Percentiles rank a stretch among this genome's conserved stretches.
These are phyloP conservation scores for Seriola rivoliana DNA, from an alignment of 2,113 vertebrate species.

Conservation along the genomic window DNA sequence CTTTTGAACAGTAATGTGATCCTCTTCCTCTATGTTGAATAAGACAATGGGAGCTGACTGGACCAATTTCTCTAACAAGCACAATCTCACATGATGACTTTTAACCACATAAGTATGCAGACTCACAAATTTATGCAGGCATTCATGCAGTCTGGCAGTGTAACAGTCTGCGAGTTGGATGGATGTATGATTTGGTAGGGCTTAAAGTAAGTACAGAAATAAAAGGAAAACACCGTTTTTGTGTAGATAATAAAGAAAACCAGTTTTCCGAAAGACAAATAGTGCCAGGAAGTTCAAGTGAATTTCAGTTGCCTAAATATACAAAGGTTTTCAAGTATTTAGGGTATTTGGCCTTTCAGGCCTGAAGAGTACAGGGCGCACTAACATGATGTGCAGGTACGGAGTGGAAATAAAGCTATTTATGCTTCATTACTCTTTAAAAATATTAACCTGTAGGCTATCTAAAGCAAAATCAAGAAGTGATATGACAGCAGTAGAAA, in stretches of 20 bases:
- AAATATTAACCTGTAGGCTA: background rate
- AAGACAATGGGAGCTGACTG: constrained; percentile 4
- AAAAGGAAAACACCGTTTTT: background rate
- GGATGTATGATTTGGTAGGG: too few species aligned
- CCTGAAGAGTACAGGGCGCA: background rate
- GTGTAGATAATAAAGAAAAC: background rate
- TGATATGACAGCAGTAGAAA: too few species aligned
- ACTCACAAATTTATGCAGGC: background rate
- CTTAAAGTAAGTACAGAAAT: background rate
- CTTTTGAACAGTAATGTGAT: background rate
- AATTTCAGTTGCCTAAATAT: background rate
- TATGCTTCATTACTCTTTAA: background rate
- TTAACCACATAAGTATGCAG: constrained; percentile 7
- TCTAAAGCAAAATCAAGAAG: too few species aligned
- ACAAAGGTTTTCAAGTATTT: background rate
- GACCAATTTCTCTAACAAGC: background rate
- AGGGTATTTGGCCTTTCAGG: background rate
- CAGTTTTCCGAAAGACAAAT: background rate
- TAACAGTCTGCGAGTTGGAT: background rate
- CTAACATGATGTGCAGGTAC: too few species aligned
- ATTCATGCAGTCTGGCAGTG: background rate
- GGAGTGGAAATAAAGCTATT: background rate
- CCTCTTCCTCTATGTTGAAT: background rate
- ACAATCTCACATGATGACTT: background rate
- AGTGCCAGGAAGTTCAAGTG: background rate